phyloP scores from a whole-genome alignment of 2,113 vertebrate genomes.

The Micronycteris hirsuta region DNA sequence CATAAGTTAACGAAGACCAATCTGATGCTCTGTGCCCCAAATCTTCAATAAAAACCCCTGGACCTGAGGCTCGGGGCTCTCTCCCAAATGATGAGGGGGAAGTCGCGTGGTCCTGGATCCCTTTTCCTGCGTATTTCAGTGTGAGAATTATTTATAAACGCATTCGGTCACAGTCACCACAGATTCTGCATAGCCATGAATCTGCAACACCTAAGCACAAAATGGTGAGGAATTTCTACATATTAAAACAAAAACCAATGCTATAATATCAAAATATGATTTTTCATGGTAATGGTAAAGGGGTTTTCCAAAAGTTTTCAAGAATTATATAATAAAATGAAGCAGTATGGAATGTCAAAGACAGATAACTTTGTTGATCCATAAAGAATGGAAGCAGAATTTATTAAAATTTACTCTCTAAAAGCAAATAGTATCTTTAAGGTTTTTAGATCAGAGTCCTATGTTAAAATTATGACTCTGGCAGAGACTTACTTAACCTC shows the following conservation, averaged over 20 bases:
- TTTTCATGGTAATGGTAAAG: background rate
- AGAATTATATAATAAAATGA: background rate
- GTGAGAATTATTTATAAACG: too few species aligned
- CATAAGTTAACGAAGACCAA: too few species aligned
- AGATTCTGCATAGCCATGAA: too few species aligned
- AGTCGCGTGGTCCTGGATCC: too few species aligned
- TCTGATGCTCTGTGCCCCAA: too few species aligned
- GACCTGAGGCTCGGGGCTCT: too few species aligned
- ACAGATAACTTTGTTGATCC: background rate
- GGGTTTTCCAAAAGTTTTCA: background rate
- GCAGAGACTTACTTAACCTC: background rate
- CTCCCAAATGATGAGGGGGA: too few species aligned
- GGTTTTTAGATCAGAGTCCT: background rate
- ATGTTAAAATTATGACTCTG: slow-evolving; percentile 18
- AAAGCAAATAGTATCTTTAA: slow-evolving; percentile 18
- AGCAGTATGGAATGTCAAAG: background rate
- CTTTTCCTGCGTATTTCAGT: too few species aligned
- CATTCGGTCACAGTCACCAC: too few species aligned
- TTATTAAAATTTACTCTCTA: background rate
- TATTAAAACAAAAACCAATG: background rate
- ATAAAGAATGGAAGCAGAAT: background rate
- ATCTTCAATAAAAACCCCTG: too few species aligned
- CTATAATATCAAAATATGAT: background rate
- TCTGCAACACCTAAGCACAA: background rate
- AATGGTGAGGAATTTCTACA: background rate